Percentiles rank a stretch among this genome's conserved stretches.
These are phyloP conservation scores for Cryptoblepharus egeriae DNA, from an alignment of 2,797 vertebrate genomes.

Conservation along the genomic window DNA sequence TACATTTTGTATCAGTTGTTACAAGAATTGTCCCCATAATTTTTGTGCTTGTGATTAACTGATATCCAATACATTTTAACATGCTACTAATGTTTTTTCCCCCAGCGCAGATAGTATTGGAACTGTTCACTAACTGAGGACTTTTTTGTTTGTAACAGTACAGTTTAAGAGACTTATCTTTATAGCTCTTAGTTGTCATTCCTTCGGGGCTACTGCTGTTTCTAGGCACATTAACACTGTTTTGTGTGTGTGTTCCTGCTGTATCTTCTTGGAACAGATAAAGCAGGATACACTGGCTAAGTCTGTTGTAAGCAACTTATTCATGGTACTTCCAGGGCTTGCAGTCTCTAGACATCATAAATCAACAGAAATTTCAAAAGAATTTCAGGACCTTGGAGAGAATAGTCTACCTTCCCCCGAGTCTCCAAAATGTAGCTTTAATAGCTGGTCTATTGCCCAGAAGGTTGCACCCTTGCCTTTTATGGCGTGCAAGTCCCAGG, in stretches of 20 bases:
- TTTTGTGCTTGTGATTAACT: background rate
- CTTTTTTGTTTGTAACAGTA: background rate
- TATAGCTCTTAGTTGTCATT: background rate
- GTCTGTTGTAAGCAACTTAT: background rate
- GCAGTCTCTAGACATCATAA: background rate
- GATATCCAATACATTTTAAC: background rate
- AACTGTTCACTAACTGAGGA: background rate
- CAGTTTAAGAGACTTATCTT: background rate
- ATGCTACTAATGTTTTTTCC: background rate
- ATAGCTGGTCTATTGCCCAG: no score
- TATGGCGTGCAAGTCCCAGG: no score
- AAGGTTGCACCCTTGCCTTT: no score
- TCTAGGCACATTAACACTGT: background rate
- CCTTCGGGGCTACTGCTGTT: background rate
- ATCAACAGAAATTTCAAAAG: background rate
- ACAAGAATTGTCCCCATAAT: background rate
- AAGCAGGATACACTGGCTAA: background rate
- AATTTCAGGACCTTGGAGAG: background rate
- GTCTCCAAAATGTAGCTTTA: background rate
- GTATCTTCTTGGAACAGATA: background rate
- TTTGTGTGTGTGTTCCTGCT: no score
- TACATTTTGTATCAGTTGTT: background rate
- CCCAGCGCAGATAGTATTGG: background rate
- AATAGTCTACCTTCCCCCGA: background rate
- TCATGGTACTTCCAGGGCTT: background rate